Base-by-base conservation (phyloP, 1,140 invertebrate genomes). In the Holotrichia oblita region DNA sequence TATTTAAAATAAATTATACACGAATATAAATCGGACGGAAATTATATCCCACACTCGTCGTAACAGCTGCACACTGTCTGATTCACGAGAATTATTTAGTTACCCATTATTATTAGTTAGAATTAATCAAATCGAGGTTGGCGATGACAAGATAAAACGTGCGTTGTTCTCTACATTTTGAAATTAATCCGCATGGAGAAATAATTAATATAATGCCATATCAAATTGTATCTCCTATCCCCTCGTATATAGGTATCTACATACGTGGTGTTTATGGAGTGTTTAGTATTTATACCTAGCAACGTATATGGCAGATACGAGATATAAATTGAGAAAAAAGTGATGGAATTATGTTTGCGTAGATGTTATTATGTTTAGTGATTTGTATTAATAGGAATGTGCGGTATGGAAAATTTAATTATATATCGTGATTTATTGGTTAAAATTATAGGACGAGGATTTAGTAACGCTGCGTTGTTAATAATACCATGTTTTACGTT, bases 31-130 rank as follows among this genome's bases (percentile, higher is more conserved):
- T 34, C 27, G 2, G 27, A 2, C 27, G 27, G 27, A 34, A 34
- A 34, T 34, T 34, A 34, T 34, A 34, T 34, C 27, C 27, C 27
- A 34, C 27, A 34, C 4, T 2, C 27, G 4, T 34, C 4, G 27
- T 34, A 34, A 34, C 27, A 34, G 27, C 27, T 34, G 27, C 27
- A 34, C 27, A 34, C 27, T 34, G 48, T 14, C 14, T 17, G 48
- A 55, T n/a, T 55, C n/a, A 17, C 48, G 48, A 17, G 2, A 55
- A 55, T 55, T 55, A 55, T 55, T 55, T 17, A 55, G 48, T 55
- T 55, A n/a, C 48, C 14, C 48, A 55, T 55, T 55, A 55, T 55
- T 55, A 55, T 55, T 55, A 55, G 48, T 55, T 55, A 55, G 14
- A 55, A 55, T 55, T 55, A 55, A 55, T 55, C 48, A 55, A 55